phyloP scores from a whole-genome alignment of 2,797 vertebrate species.

The Aselliscus stoliczkanus region DNA sequence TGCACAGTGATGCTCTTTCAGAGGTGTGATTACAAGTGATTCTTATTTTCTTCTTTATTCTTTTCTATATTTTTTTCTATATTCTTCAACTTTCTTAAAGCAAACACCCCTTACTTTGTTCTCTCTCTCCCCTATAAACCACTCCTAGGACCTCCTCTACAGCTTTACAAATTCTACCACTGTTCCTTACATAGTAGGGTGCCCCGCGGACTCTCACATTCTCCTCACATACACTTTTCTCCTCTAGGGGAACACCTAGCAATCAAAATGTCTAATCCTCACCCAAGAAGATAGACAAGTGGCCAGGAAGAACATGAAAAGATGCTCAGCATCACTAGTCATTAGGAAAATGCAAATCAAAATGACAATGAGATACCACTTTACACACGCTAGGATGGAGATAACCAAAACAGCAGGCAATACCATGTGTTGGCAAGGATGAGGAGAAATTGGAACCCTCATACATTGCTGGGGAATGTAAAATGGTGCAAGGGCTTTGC shows the following conservation, averaged over 20 bases:
- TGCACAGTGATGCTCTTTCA: neutral
- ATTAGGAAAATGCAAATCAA: neutral
- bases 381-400: neutral
- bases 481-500: neutral
- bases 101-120: neutral
- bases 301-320: neutral
- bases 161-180: neutral
- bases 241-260: neutral
- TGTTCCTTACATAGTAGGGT: neutral
- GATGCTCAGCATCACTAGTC: neutral
- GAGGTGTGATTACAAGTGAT: neutral
- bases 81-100: neutral
- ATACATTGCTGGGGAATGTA: neutral
- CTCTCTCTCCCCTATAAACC: neutral
- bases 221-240: neutral
- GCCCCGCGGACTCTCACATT: neutral
- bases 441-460: neutral
- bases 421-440: neutral
- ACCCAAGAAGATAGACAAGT: neutral
- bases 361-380: neutral
- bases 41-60: neutral
- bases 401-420: neutral
- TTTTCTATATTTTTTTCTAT: neutral
- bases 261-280: neutral
- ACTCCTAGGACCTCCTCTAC: neutral